phyloP scores from a whole-genome alignment of 2,113 vertebrate genomes.

The western clawed frog (Xenopus tropicalis) region UCB_Xtro_10.0 CM004450.2:96909001-96909500 shows the following conservation, averaged over 20 bases:
- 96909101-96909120: conserved; percentile 80
- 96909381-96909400: conserved; percentile 56
- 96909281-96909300: conserved; percentile 77
- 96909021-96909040: conserved; percentile 81
- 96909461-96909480: conserved; percentile 78
- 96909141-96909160: conserved; percentile 75
- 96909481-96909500: conserved; percentile 75
- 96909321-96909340: conserved; percentile 73
- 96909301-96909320: conserved; percentile 63
- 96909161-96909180: conserved; percentile 83
- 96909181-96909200: conserved; percentile 71
- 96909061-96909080: conserved; percentile 60
- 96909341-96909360: conserved; percentile 75
- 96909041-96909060: conserved; percentile 84
- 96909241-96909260: conserved; percentile 66
- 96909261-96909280: conserved; percentile 70
- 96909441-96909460: conserved; percentile 83
- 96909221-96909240: conserved; percentile 72
- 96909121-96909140: conserved; percentile 80
- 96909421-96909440: conserved; percentile 68
- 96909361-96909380: conserved; percentile 53
- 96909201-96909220: conserved; percentile 78
- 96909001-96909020: not conserved
- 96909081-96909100: conserved; percentile 78
- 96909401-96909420: conserved; percentile 68